Percentiles rank a stretch among this genome's conserved stretches.
Evolutionary conservation across 2,797 vertebrate genomes (phyloP).

Genomic region (Eurystomus glaucurus): DNA sequence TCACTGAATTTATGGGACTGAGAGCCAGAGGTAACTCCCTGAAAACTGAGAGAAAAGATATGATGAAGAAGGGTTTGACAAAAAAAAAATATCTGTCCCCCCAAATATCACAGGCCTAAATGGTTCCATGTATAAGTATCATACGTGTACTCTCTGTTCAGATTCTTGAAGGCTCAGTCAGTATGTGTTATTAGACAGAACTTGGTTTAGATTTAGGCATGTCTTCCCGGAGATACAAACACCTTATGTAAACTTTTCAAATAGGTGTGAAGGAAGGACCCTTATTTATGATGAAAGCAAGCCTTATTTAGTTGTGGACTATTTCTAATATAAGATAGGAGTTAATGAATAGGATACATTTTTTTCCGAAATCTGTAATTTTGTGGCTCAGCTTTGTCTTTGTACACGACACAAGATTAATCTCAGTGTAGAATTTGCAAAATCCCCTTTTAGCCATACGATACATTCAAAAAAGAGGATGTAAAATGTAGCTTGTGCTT

Average conservation of each 20-base stretch:
- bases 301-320: background rate
- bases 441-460: slow-evolving; percentile 49
- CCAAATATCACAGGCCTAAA: background rate
- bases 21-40: background rate
- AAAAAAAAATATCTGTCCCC: background rate
- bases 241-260: background rate
- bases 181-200: background rate
- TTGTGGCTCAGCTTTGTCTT: slow-evolving; percentile 39
- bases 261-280: background rate
- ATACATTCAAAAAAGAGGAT: slow-evolving; percentile 31
- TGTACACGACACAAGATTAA: slow-evolving; percentile 52
- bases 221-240: background rate
- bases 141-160: background rate
- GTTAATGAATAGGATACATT: background rate
- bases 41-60: background rate
- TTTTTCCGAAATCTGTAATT: slow-evolving; percentile 26
- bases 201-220: background rate
- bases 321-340: background rate
- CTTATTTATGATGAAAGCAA: background rate
- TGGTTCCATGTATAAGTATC: background rate
- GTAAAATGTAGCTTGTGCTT: background rate
- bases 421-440: slow-evolving; percentile 56
- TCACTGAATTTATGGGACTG: background rate
- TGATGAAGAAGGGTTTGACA: background rate
- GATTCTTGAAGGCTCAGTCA: background rate